A percentile compares a stretch with the other conserved stretches of the same genome.
Evolutionary conservation across 2,888 invertebrate species (phyloP).

Genomic region (Drosophila anomelani): DNA sequence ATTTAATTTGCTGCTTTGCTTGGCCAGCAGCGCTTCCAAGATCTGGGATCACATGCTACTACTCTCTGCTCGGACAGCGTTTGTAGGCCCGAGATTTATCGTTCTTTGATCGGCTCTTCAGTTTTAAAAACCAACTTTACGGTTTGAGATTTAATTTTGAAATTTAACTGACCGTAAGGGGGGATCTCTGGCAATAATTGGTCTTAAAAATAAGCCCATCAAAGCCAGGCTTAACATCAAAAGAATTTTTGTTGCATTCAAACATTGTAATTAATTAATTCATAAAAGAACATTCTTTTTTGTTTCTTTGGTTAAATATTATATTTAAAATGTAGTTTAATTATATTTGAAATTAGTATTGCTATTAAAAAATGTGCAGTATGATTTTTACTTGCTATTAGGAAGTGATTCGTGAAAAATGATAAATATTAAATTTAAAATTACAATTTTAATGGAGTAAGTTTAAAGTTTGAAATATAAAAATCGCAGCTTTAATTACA

Average conservation of each 20-base stretch:
- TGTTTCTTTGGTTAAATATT: background rate
- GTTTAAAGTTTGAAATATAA: background rate
- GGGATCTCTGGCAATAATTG: background rate
- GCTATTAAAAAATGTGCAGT: background rate
- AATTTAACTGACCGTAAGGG: constrained; percentile 10
- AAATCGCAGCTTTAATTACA: background rate
- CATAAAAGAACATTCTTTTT: background rate
- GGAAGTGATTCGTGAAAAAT: background rate
- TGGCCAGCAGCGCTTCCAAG: constrained; percentile 9
- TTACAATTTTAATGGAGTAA: background rate
- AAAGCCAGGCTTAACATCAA: background rate
- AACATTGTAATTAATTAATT: background rate
- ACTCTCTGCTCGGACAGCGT: background rate
- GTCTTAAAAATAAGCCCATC: background rate
- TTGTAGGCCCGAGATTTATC: background rate
- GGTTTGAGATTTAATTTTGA: background rate
- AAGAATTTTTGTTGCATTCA: too few species aligned
- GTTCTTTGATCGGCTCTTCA: background rate
- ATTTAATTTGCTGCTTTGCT: constrained; percentile 40
- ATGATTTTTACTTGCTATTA: background rate
- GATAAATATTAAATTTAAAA: background rate
- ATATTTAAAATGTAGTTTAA: background rate
- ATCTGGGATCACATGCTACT: constrained; percentile 9
- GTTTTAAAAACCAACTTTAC: background rate
- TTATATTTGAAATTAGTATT: too few species aligned